A percentile compares a stretch with the other conserved stretches of the same genome.
Evolutionary conservation across 1,140 invertebrate species (phyloP).

Genomic region (Holotrichia oblita): DNA sequence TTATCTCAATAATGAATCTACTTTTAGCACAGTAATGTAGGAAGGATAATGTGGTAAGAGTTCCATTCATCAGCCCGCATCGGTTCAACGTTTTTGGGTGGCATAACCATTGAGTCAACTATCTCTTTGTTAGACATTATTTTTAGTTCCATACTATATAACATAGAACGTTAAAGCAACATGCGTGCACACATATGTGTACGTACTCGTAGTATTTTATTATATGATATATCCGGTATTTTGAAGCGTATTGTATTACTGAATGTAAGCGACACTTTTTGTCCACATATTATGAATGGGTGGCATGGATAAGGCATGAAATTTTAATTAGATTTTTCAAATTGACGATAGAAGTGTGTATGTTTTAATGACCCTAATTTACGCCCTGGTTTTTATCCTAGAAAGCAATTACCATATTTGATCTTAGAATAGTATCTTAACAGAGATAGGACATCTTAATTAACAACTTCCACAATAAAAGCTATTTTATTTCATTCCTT

Average conservation of each 20-base stretch:
- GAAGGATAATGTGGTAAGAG: neutral
- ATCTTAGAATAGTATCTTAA: too few species aligned
- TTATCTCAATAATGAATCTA: neutral
- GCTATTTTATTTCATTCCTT: too few species aligned
- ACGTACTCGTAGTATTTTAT: constrained; percentile 14
- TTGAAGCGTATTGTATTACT: constrained; percentile 9
- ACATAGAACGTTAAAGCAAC: neutral
- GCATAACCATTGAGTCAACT: constrained; percentile 5
- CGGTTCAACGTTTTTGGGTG: neutral
- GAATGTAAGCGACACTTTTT: neutral
- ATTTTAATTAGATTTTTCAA: neutral
- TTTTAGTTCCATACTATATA: neutral
- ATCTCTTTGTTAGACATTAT: constrained; percentile 22
- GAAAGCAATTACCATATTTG: too few species aligned
- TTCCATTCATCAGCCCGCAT: constrained; percentile 6
- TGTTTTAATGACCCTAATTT: neutral
- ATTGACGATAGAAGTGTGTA: neutral
- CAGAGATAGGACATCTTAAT: too few species aligned
- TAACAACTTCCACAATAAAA: too few species aligned
- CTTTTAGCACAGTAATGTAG: neutral
- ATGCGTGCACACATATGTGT: neutral
- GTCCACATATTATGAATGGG: neutral
- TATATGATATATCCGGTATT: constrained; percentile 20
- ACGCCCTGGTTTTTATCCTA: too few species aligned
- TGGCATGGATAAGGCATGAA: neutral